Evolutionary conservation across 1,140 invertebrate genomes (phyloP), one percentile per base, ranked within the genome.

Genomic region (Danaus plexippus): DNA sequence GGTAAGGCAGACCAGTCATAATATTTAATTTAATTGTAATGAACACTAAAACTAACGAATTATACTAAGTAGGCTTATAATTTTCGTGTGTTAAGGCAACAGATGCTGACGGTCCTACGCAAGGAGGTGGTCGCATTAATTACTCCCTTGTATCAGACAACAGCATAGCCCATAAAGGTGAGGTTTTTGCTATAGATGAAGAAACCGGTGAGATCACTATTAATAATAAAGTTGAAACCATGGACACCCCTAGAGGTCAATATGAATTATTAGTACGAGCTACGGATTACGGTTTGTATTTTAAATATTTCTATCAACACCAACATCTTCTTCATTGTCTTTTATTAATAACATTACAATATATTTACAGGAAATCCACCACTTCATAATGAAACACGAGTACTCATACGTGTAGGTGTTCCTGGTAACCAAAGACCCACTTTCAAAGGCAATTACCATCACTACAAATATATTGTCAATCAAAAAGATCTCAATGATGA

Each of bases 351-450:
- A 43, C 15, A 9, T 52, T 52, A 44, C 5, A 32, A 48, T 12
- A 41, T 18, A 12, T 55, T 49, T 55, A 45, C 59, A 87, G 89
- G 90, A 40, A 67, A 62, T 41, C 93, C 93, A 13, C 88, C 92
- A 0, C 69, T 94, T 8, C 87, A 88, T 13, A 90, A 92, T 12
- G 92, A 93, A 52, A 89, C 90, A 0, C 88, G 89, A 15, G 87
- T 94, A 0, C 87, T 89, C 3, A 88, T 95, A 5, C 87, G 92
- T 11, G 93, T 95, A 0, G 93, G 93, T 0, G 92, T 94, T 0
- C 91, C 92, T 0, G 93, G 93, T 0, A 94, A 94, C 65, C 93
- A 94, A 63, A 88, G 92, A 43, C 93, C 93, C 0, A 89, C 93
- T 2, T 95, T 95, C 66, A 90, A 91, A 58, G 92, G 92, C 1